Base-by-base conservation (phyloP, 2,888 invertebrate genomes). In the Caenorhabditis zanzibari region DNA sequence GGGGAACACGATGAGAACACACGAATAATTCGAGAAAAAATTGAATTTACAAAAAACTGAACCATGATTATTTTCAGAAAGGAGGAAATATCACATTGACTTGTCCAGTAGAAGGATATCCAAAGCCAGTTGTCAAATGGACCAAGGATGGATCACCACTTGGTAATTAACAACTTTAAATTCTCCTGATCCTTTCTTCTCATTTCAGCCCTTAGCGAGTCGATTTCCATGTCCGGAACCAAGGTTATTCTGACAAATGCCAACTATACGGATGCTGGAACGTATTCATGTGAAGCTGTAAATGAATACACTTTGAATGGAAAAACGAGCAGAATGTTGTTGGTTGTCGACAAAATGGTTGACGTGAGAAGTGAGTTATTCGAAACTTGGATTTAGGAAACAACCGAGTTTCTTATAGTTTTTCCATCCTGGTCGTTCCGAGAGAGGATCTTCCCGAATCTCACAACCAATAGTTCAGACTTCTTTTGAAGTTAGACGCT, bases 271-370 rank as follows among this genome's bases (percentile, higher is more conserved):
- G 77, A 88, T 54, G 85, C 79, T 5, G 90, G 88, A 22, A 81
- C 49, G 0, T 90, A 90, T 74, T 81, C 85, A 14, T 90, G 90
- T 76, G 86, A 77, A 38, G 85, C 87, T 7, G 54, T 86, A 9
- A 89, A 88, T 71, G 84, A 88, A 47, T 86, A 82, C 74, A 74
- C 77, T 10, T 49, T 83, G 16, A 68, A 79, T 9, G 83, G 76
- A 32, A 82, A 80, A 35, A 82, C 79, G n/a, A 71, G 58, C 72
- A 80, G 73, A 47, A 64, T 82, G 54, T 71, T 85, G 16, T 66
- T 88, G 44, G 74, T 77, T 16, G 72, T 89, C 28, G 86, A 90
- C 24, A 84, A 86, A 41, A 73, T 85, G 59, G 82, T 90, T 26
- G 44, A 75, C 14, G 86, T 90, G 10, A 88, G 86, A 82, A 88